Evolutionary conservation across 2,888 invertebrate species (phyloP).

Genomic region (Parapristionchus giblindavisi): DNA sequence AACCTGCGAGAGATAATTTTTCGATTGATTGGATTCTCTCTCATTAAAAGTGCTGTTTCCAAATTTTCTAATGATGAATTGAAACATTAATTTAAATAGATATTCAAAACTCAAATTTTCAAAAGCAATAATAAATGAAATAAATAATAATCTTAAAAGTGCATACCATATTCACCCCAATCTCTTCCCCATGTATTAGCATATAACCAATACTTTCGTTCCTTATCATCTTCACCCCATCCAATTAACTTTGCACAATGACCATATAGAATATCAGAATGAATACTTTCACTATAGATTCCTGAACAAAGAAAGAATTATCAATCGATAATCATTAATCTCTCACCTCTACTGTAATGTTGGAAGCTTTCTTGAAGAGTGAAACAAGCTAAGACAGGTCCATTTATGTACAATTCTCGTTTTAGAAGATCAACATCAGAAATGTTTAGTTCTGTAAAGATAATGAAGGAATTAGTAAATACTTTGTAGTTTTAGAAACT

Average conservation of each 20-base stretch:
- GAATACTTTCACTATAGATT: slow-evolving; percentile 46
- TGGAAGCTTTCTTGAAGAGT: slow-evolving; percentile 59
- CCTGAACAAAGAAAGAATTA: slow-evolving; percentile 42
- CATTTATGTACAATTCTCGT: slow-evolving; percentile 51
- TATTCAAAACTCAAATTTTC: background rate
- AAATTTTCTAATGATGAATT: too few species aligned
- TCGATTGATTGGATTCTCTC: background rate
- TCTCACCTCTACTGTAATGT: slow-evolving; percentile 51
- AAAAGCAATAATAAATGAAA: background rate
- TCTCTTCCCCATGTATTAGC: slow-evolving; percentile 55
- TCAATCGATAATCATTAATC: background rate
- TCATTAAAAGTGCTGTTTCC: background rate
- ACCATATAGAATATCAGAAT: slow-evolving; percentile 52
- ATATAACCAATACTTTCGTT: slow-evolving; percentile 48
- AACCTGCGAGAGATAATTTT: slow-evolving; percentile 35
- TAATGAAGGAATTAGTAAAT: background rate
- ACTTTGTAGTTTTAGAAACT: background rate
- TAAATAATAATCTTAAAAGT: background rate
- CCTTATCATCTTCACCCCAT: slow-evolving; percentile 55
- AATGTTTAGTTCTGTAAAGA: slow-evolving; percentile 4
- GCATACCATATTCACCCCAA: slow-evolving; percentile 55
- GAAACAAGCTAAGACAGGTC: slow-evolving; percentile 59
- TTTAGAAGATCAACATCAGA: slow-evolving; percentile 48
- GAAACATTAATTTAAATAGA: background rate
- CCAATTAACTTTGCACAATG: slow-evolving; percentile 58